phyloP scores from a whole-genome alignment of 1,140 invertebrate species.

The Muscidifurax raptorellus region DNA sequence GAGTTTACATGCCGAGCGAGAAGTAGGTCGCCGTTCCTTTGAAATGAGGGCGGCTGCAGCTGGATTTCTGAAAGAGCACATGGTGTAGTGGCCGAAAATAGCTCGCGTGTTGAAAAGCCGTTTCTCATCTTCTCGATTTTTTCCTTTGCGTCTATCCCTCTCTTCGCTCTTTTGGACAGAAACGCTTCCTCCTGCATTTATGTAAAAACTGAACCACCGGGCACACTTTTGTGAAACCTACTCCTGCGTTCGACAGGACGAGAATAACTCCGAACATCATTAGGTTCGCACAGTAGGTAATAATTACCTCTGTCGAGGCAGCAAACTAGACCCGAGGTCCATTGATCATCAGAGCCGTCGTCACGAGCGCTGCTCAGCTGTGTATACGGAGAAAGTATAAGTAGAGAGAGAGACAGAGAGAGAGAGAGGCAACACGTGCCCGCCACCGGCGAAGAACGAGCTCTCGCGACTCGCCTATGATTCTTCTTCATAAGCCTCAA shows the following conservation, averaged over 20 bases:
- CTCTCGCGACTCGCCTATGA: neutral
- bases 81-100: neutral
- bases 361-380: too few species aligned
- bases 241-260: neutral
- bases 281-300: neutral
- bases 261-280: neutral
- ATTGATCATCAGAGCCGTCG: neutral
- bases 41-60: neutral
- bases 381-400: too few species aligned
- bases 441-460: neutral
- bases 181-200: neutral
- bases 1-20: slow-evolving; percentile 16
- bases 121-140: neutral
- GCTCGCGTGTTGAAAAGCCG: neutral
- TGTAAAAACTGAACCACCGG: neutral
- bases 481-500: neutral
- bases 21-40: slow-evolving; percentile 11
- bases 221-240: neutral
- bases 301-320: neutral
- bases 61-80: neutral
- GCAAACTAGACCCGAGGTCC: neutral
- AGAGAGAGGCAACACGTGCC: neutral
- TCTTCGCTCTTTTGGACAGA: neutral
- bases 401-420: neutral
- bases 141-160: too few species aligned